A percentile compares a stretch with the other conserved stretches of the same genome.
phyloP scores from a whole-genome alignment of 1,140 invertebrate genomes.

The Zaprionus nigranus region DNA sequence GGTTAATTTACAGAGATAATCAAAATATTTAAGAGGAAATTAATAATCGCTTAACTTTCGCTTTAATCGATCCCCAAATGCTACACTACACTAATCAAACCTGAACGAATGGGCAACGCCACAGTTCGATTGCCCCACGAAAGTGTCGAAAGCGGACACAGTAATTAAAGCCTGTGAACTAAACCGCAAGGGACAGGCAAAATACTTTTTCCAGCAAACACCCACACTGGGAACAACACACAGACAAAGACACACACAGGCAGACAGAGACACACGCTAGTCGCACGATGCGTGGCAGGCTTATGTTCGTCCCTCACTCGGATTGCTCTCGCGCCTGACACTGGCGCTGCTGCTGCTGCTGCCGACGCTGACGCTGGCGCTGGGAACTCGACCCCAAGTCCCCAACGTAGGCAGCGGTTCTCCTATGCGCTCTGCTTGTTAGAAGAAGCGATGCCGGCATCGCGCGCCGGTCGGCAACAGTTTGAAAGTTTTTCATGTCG shows the following conservation, averaged over 20 bases:
- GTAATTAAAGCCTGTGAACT: constrained; percentile 32
- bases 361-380: constrained; percentile 43
- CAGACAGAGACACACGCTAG: constrained; percentile 12
- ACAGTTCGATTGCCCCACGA: background rate
- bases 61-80: background rate
- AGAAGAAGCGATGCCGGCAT: constrained; percentile 47
- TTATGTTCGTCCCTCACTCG: constrained; percentile 47
- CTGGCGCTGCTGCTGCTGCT: constrained; percentile 46
- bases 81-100: background rate
- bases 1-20: no score
- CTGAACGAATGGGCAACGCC: background rate
- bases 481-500: constrained; percentile 80
- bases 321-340: constrained; percentile 34
- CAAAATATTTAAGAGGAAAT: no score
- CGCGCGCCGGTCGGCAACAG: constrained; percentile 60
- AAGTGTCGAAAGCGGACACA: background rate
- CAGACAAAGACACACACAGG: background rate
- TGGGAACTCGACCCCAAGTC: constrained; percentile 46
- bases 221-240: constrained; percentile 6
- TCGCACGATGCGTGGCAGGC: constrained; percentile 59
- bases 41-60: no score
- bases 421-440: constrained; percentile 48
- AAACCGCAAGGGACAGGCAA: constrained; percentile 31
- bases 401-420: constrained; percentile 18
- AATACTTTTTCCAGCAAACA: constrained; percentile 5